phyloP scores from a whole-genome alignment of 2,113 vertebrate species.

The Melanotaenia duboulayi region DNA sequence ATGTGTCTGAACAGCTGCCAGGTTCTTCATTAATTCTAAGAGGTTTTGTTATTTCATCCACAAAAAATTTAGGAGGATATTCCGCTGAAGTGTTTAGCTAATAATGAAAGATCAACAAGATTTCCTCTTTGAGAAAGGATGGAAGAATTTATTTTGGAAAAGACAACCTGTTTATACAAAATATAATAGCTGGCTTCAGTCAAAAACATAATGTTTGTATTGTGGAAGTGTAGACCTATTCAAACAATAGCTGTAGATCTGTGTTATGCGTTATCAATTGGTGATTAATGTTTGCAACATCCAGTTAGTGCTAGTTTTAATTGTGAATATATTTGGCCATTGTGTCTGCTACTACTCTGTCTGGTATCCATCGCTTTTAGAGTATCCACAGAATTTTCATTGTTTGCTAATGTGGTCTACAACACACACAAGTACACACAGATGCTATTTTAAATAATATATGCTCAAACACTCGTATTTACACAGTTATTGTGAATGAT shows the following conservation, averaged over 20 bases:
- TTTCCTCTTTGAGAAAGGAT: slow-evolving; percentile 7
- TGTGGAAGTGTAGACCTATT: neutral
- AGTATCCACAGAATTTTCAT: slow-evolving; percentile 21
- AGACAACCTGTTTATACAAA: slow-evolving; percentile 2
- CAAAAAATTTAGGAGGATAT: slow-evolving; percentile 11
- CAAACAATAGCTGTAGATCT: neutral
- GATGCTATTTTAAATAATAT: neutral
- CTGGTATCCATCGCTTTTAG: neutral
- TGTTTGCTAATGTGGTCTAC: slow-evolving; percentile 9
- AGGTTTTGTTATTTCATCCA: slow-evolving; percentile 19
- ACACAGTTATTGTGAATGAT: slow-evolving; percentile 4
- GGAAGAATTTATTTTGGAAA: slow-evolving; percentile 21
- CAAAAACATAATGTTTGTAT: neutral
- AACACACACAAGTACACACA: slow-evolving; percentile 1
- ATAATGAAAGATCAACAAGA: slow-evolving; percentile 22
- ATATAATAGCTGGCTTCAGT: neutral
- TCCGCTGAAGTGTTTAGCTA: slow-evolving; percentile 6
- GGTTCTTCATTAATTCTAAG: slow-evolving; percentile 3
- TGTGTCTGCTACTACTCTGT: slow-evolving; percentile 2
- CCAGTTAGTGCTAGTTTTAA: slow-evolving; percentile 11
- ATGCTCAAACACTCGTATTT: neutral
- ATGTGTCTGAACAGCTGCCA: slow-evolving; percentile 23
- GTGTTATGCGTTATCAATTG: neutral
- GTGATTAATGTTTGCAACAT: slow-evolving; percentile 6
- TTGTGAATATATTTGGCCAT: neutral